These are phyloP conservation scores for Parochlus steinenii DNA, from an alignment of 2,888 invertebrate species.

Conservation along the genomic window DNA sequence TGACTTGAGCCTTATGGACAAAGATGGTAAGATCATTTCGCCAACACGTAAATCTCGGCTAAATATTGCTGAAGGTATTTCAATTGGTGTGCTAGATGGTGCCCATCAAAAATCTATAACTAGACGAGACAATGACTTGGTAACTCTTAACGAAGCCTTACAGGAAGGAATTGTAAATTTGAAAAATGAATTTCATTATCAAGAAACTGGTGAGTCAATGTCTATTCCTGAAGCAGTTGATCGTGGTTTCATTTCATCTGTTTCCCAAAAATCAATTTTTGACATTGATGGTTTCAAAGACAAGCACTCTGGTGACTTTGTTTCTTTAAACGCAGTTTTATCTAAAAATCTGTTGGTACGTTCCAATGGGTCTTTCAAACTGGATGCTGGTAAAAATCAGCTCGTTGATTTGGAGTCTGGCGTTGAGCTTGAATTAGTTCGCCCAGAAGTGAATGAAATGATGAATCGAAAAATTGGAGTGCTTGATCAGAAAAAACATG, in stretches of 20 bases:
- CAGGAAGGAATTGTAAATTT: slow-evolving; percentile 58
- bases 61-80: slow-evolving; percentile 70
- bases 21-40: slow-evolving; percentile 60
- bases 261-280: slow-evolving; percentile 75
- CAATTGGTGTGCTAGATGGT: slow-evolving; percentile 72
- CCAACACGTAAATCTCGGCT: slow-evolving; percentile 60
- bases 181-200: slow-evolving; percentile 57
- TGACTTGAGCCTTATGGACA: slow-evolving; percentile 63
- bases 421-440: slow-evolving; percentile 56
- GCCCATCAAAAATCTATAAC: slow-evolving; percentile 70
- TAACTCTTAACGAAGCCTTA: slow-evolving; percentile 75
- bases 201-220: slow-evolving; percentile 51
- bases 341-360: slow-evolving; percentile 60
- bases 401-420: slow-evolving; percentile 66
- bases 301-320: slow-evolving; percentile 59
- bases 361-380: slow-evolving; percentile 50
- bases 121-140: slow-evolving; percentile 50
- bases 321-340: slow-evolving; percentile 69
- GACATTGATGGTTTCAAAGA: slow-evolving; percentile 84
- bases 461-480: slow-evolving; percentile 69
- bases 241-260: slow-evolving; percentile 73
- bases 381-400: slow-evolving; percentile 59
- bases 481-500: slow-evolving; percentile 36
- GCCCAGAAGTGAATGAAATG: slow-evolving; percentile 76
- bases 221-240: slow-evolving; percentile 76